Percentiles rank a stretch among this genome's conserved stretches.
These are phyloP conservation scores for Stictonetta naevosa DNA, from an alignment of 2,113 vertebrate genomes.

Conservation along the genomic window DNA sequence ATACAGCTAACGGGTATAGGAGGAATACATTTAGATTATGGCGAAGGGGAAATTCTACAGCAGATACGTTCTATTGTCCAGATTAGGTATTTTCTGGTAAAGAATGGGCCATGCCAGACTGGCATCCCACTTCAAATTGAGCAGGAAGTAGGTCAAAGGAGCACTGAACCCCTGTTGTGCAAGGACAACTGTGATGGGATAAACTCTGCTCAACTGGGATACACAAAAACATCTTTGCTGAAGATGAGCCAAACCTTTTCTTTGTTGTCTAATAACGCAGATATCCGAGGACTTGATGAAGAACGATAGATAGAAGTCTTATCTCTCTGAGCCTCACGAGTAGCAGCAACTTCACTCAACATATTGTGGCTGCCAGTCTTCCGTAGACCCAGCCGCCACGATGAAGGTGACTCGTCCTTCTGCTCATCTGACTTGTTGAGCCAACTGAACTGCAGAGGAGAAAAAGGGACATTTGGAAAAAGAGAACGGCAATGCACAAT, in stretches of 20 bases:
- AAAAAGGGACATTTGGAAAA: background rate
- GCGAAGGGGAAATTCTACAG: background rate
- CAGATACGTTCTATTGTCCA: background rate
- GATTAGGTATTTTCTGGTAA: background rate
- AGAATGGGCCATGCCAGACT: background rate
- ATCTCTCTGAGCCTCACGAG: slow-evolving; percentile 66
- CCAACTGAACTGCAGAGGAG: slow-evolving; percentile 62
- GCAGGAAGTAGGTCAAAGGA: background rate
- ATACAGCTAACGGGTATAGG: background rate
- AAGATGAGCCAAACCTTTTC: slow-evolving; percentile 72
- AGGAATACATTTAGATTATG: accelerated
- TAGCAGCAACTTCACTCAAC: slow-evolving; percentile 65
- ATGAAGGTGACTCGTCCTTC: slow-evolving; percentile 79
- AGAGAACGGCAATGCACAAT: background rate
- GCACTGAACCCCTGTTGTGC: background rate
- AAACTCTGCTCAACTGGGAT: background rate
- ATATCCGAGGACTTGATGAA: slow-evolving; percentile 79
- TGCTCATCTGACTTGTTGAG: slow-evolving; percentile 75
- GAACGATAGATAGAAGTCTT: slow-evolving; percentile 74
- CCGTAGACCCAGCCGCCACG: slow-evolving; percentile 78
- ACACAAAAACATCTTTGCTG: background rate
- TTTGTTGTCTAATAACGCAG: slow-evolving; percentile 72
- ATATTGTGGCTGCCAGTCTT: slow-evolving; percentile 81
- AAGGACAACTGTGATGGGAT: background rate
- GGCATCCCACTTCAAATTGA: background rate